These are phyloP conservation scores for Drosophila kikkawai DNA, from an alignment of 1,140 invertebrate species.

Conservation along the genomic window DNA sequence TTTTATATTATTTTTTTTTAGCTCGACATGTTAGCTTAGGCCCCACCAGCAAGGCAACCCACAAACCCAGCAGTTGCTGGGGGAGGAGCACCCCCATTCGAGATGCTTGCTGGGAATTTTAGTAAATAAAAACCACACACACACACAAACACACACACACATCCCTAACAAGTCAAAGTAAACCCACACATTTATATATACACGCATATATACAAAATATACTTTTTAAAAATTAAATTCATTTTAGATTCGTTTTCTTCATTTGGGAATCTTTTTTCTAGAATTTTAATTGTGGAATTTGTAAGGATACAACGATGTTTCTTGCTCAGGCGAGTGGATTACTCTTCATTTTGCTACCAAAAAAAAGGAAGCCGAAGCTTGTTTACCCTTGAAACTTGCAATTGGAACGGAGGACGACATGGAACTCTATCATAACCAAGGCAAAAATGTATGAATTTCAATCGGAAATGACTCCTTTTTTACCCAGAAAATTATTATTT, in stretches of 20 bases:
- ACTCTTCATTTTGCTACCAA: too few relatives aligned
- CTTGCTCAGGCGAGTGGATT: too few relatives aligned
- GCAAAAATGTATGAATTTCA: too few relatives aligned
- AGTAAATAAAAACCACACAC: constrained; percentile 24
- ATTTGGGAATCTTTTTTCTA: background rate
- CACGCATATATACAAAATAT: constrained; percentile 46
- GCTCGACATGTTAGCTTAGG: constrained; percentile 49
- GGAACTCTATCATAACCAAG: too few relatives aligned
- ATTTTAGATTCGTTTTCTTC: too few relatives aligned
- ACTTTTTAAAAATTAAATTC: constrained; percentile 24
- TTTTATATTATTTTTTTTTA: constrained; percentile 43
- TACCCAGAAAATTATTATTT: too few relatives aligned
- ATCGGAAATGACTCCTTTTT: too few relatives aligned
- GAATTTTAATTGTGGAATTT: too few relatives aligned
- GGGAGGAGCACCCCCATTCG: background rate
- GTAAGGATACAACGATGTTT: too few relatives aligned
- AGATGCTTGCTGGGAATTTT: constrained; percentile 21
- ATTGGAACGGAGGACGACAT: too few relatives aligned
- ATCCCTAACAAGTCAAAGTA: constrained; percentile 30
- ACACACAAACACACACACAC: constrained; percentile 17
- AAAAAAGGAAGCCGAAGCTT: too few relatives aligned
- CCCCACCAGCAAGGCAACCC: background rate
- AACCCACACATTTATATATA: constrained; percentile 48
- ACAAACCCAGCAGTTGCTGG: constrained; percentile 2
- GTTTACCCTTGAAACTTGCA: too few relatives aligned